Evolutionary conservation across 1,140 invertebrate genomes (phyloP).

Genomic region (Centruroides vittatus): DNA sequence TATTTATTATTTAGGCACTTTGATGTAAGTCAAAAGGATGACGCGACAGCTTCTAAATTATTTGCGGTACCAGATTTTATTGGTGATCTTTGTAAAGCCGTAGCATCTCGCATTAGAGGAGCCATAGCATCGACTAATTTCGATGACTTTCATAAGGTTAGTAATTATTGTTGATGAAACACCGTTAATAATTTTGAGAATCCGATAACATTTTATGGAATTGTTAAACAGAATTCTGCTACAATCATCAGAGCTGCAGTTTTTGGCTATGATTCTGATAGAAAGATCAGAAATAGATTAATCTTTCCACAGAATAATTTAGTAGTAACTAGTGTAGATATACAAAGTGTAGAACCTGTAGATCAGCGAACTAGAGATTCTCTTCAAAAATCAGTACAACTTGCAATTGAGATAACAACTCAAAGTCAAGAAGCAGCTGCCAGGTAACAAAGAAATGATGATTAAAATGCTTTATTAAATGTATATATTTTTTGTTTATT

Average conservation of each 20-base stretch:
- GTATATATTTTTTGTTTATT: too few species aligned
- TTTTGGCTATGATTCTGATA: conserved; percentile 36
- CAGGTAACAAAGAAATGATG: conserved; percentile 20
- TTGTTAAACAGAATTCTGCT: conserved; percentile 31
- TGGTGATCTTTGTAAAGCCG: conserved; percentile 38
- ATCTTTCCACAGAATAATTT: conserved; percentile 35
- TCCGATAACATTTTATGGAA: too few species aligned
- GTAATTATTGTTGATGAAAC: background rate
- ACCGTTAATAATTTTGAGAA: too few species aligned
- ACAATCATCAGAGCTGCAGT: conserved; percentile 36
- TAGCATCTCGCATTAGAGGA: conserved; percentile 37
- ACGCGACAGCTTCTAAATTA: conserved; percentile 28
- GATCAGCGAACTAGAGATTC: conserved; percentile 38
- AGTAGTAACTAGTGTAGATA: conserved; percentile 37
- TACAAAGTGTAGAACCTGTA: conserved; percentile 40
- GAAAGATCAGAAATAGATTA: conserved; percentile 30
- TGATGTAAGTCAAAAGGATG: conserved; percentile 25
- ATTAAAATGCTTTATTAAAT: too few species aligned
- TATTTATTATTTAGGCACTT: conserved; percentile 29
- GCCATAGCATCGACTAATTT: conserved; percentile 36
- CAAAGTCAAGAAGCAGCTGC: conserved; percentile 37
- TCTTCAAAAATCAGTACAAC: conserved; percentile 38
- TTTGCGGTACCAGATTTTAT: conserved; percentile 41
- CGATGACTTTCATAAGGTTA: conserved; percentile 40
- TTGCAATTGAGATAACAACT: conserved; percentile 36